Evolutionary conservation across 2,113 vertebrate genomes (phyloP).

Genomic region (Callopanchax toddi): DNA sequence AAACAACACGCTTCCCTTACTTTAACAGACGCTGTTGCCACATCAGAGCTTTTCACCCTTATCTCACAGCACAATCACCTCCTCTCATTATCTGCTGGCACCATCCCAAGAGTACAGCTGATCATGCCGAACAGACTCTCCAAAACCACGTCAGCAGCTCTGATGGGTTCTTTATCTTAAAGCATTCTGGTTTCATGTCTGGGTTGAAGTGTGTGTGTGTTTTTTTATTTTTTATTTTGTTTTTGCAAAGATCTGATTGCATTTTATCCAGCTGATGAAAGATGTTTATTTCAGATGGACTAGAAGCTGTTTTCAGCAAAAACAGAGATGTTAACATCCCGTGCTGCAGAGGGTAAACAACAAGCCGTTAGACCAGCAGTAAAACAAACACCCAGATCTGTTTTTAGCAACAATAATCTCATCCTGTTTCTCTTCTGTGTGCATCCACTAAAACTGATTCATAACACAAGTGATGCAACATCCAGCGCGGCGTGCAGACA

Average conservation of each 20-base stretch:
- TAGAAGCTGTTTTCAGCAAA: slow-evolving; percentile 14
- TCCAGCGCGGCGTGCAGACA: too few relatives aligned
- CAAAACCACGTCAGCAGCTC: slow-evolving; percentile 12
- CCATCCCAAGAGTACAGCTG: background rate
- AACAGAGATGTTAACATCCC: background rate
- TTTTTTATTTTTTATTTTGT: too few relatives aligned
- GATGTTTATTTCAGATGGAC: slow-evolving; percentile 1
- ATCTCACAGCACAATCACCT: slow-evolving; percentile 45
- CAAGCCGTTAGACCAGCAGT: background rate
- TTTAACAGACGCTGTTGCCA: slow-evolving; percentile 68
- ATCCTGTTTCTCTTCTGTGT: slow-evolving; percentile 18
- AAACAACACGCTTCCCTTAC: slow-evolving; percentile 54
- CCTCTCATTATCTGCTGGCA: slow-evolving; percentile 31
- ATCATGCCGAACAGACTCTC: slow-evolving; percentile 24
- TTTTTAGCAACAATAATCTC: slow-evolving; percentile 24
- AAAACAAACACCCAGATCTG: background rate
- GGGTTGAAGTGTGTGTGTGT: too few relatives aligned
- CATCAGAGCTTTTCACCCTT: slow-evolving; percentile 56
- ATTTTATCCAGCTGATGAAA: slow-evolving; percentile 20
- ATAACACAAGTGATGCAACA: slow-evolving; percentile 15
- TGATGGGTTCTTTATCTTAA: slow-evolving; percentile 28
- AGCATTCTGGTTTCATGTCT: slow-evolving; percentile 6
- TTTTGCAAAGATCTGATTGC: too few relatives aligned
- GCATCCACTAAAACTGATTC: slow-evolving; percentile 28
- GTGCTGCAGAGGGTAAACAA: slow-evolving; percentile 1